Base-by-base conservation (phyloP, 2,888 invertebrate genomes). In the Molanna angustata region DNA sequence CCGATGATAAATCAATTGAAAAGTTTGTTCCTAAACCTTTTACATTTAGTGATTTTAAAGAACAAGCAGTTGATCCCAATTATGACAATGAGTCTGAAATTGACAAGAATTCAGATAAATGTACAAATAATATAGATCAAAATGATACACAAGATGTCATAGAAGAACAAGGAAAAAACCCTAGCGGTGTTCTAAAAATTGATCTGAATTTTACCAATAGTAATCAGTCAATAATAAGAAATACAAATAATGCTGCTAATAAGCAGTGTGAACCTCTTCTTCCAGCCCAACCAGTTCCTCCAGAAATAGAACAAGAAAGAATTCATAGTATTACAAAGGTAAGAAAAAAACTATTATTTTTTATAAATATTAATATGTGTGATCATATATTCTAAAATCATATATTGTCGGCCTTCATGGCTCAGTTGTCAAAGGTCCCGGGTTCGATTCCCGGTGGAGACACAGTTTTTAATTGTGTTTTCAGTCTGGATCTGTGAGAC, bases 261-360 rank as follows among this genome's bases (percentile, higher is more conserved):
- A 70, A 69, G 54, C 74, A 76, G 64, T 65, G 48, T 60, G 80
- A 72, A 65, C 74, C 72, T n/a, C 62, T 76, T 42, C 76, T 81
- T 41, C 79, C 81, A n/a, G 80, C 81, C 4, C 86, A 86, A 64
- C 85, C 87, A 1, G 83, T 89, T 4, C 88, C 89, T 2, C 86
- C 87, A 0, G 90, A 90, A 69, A 88, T 93, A 49, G 90, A 90
- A 64, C 86, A 88, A 62, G 91, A 93, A 66, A 80, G 90, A 61
- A 82, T 85, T 47, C 77, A 85, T 42, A 91, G 92, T 63, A 88
- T 92, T 56, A 83, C 86, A 59, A 93, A 90, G 80, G 94, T 87
- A 71, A 69, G 66, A 57, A 56, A 42, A 43, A 17, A 13, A 16
- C 17, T 3, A 6, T 18, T 31, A 19, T 19, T 19, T 32, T 45